These are phyloP conservation scores for Nomada fabriciana DNA, from an alignment of 2,888 invertebrate species.

Conservation along the genomic window DNA sequence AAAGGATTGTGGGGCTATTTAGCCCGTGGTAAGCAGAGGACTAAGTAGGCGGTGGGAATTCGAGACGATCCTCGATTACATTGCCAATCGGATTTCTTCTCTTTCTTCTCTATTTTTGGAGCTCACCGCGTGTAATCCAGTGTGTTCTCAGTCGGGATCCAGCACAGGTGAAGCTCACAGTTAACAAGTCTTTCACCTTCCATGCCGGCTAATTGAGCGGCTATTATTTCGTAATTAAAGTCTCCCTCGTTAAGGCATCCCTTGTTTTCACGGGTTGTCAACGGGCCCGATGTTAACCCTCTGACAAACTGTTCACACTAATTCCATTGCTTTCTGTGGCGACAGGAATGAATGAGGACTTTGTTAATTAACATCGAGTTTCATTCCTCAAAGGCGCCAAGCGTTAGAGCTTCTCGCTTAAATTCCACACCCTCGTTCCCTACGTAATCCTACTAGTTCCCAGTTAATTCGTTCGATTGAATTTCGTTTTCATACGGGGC, in stretches of 20 bases:
- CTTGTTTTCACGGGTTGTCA: constrained; percentile 33
- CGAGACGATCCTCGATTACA: constrained; percentile 43
- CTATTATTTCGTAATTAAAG: constrained; percentile 73
- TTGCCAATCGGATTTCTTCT: constrained; percentile 54
- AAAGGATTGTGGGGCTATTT: background rate
- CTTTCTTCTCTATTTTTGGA: constrained; percentile 51
- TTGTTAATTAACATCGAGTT: background rate
- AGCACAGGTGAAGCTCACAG: constrained; percentile 54
- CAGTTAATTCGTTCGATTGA: constrained; percentile 55
- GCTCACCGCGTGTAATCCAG: constrained; percentile 27
- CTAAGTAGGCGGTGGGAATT: constrained; percentile 5
- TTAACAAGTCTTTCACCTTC: constrained; percentile 63
- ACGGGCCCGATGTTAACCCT: constrained; percentile 7
- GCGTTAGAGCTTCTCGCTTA: background rate
- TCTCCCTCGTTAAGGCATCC: constrained; percentile 57
- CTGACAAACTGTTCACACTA: background rate
- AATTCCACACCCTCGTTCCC: constrained; percentile 47
- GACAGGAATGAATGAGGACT: background rate
- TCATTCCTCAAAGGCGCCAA: no score
- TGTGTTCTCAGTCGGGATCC: constrained; percentile 15
- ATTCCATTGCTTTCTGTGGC: background rate
- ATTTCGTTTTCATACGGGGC: constrained; percentile 30
- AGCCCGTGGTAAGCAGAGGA: background rate
- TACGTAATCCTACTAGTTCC: constrained; percentile 50
- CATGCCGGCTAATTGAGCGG: constrained; percentile 64